Percentiles rank a stretch among this genome's conserved stretches.
Conservation (phyloP, 2,113 vertebrate species). For the Antigone vipio region DNA sequence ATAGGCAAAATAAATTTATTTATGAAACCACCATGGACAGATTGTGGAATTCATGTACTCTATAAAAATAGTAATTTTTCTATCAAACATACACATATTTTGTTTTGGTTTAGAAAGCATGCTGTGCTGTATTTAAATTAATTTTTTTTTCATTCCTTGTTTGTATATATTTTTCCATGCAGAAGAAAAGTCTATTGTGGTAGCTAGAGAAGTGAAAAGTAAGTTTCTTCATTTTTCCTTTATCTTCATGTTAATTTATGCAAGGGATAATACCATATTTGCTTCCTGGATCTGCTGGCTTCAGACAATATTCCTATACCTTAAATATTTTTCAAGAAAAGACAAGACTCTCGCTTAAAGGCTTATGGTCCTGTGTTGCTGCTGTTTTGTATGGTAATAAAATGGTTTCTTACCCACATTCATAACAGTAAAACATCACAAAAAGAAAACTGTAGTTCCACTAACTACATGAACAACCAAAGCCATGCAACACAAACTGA, state of each 20-base stretch:
- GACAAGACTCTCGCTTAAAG: not conserved
- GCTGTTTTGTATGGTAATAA: not conserved
- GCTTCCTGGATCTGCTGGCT: not conserved
- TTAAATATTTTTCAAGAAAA: not conserved
- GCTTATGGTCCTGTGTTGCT: not conserved
- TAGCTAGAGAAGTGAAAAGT: slow-evolving; percentile 48
- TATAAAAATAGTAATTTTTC: not conserved
- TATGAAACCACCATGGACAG: not conserved
- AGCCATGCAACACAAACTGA: not conserved
- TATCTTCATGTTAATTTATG: slow-evolving; percentile 50
- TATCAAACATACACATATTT: not conserved
- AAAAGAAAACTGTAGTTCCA: not conserved
- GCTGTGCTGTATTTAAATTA: not conserved
- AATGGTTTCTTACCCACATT: not conserved
- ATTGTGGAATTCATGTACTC: not conserved
- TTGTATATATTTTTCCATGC: slow-evolving; percentile 22
- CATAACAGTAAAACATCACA: not conserved
- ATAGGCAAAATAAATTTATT: not conserved
- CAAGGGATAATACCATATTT: slow-evolving; percentile 17
- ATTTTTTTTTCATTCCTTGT: not conserved
- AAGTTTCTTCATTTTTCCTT: slow-evolving; percentile 44
- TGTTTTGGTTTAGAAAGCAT: not conserved
- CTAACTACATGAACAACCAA: not conserved
- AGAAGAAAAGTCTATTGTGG: slow-evolving; percentile 56
- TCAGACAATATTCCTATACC: not conserved